A percentile compares a stretch with the other conserved stretches of the same genome.
Conservation (phyloP, 2,113 vertebrate species). For the Martes martes region DNA sequence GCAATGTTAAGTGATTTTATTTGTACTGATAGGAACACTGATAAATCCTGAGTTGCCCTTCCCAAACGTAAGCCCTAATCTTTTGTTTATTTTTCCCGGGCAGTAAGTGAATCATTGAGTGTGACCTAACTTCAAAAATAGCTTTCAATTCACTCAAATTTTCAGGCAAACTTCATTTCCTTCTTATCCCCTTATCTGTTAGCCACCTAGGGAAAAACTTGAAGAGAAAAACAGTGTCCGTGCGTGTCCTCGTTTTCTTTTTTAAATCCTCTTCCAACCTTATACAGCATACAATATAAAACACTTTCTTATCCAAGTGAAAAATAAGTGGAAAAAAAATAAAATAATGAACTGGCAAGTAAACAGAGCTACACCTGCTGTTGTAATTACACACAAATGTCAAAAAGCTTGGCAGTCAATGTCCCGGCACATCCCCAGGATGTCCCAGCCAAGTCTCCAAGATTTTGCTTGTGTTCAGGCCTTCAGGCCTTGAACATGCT, state of each 20-base stretch:
- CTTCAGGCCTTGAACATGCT: not conserved
- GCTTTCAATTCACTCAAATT: not conserved
- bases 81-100: not conserved
- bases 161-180: slow-evolving; percentile 24
- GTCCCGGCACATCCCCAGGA: rapidly evolving
- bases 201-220: not conserved
- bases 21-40: not conserved
- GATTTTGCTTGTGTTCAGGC: not conserved
- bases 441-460: not conserved
- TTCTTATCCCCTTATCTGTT: not conserved
- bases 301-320: not conserved
- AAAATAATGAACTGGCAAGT: not conserved
- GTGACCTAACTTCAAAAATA: not conserved
- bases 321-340: not conserved
- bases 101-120: not conserved
- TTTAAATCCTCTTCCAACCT: not conserved
- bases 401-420: not conserved
- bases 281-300: not conserved
- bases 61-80: not conserved
- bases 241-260: not conserved
- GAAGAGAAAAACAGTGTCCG: not conserved
- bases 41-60: not conserved
- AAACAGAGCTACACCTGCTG: not conserved
- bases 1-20: slow-evolving; percentile 1
- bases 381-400: not conserved